Evolutionary conservation across 2,113 vertebrate species (phyloP).

Genomic region (Ailuropoda melanoleuca): DNA sequence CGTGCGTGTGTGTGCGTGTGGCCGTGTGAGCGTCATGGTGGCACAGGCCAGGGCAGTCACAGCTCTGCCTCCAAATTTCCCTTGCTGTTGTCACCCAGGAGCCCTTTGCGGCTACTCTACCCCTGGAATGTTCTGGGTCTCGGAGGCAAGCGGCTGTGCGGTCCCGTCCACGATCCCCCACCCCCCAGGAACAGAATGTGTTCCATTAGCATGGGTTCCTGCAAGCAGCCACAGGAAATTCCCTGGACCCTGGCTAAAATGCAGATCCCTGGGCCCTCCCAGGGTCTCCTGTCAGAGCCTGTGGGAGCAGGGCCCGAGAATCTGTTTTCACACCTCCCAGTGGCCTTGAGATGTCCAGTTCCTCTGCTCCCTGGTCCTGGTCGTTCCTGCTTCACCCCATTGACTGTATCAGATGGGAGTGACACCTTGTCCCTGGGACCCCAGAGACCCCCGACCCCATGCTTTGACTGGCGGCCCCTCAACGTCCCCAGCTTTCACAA

Average conservation of each 20-base stretch:
- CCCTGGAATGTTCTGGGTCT: not conserved
- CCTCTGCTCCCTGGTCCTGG: not conserved
- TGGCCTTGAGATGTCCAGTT: not conserved
- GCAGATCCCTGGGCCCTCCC: not conserved
- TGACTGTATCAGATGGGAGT: rapidly evolving
- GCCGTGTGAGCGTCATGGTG: not conserved
- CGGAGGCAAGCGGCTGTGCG: no score
- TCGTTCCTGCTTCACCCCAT: rapidly evolving
- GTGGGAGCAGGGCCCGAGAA: not conserved
- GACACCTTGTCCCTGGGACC: rapidly evolving
- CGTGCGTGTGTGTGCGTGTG: not conserved
- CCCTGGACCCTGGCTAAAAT: not conserved
- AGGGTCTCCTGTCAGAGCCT: not conserved
- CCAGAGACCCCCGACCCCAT: not conserved
- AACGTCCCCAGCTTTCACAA: not conserved
- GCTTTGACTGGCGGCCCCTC: not conserved
- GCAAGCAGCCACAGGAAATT: rapidly evolving
- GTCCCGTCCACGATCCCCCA: no score
- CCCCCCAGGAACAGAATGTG: rapidly evolving
- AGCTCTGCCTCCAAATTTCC: not conserved
- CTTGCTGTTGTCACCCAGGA: rapidly evolving
- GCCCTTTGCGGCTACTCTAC: no score
- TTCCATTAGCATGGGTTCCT: not conserved
- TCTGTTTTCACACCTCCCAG: not conserved
- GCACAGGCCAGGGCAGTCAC: rapidly evolving